Percentiles rank a stretch among this genome's conserved stretches.
phyloP scores from a whole-genome alignment of 2,113 vertebrate species.

The Eupsittula cactorum region DNA sequence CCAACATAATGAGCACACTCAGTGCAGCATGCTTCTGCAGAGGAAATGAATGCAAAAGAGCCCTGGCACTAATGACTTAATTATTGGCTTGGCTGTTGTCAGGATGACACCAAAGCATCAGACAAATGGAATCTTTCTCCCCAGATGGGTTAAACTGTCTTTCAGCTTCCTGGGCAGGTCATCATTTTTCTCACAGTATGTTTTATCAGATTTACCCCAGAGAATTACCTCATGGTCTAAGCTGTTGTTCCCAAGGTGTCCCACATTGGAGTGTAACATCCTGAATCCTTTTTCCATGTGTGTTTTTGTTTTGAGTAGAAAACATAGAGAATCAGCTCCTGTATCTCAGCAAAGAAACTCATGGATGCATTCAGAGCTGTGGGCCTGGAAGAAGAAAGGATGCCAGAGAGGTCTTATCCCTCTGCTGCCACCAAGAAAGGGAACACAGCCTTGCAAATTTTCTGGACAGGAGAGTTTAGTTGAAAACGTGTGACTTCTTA shows the following conservation, averaged over 20 bases:
- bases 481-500: not conserved
- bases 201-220: not conserved
- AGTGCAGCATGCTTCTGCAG: not conserved
- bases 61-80: not conserved
- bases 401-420: not conserved
- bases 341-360: not conserved
- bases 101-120: not conserved
- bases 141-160: not conserved
- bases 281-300: not conserved
- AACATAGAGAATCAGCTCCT: not conserved
- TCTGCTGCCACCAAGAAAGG: not conserved
- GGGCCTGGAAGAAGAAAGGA: not conserved
- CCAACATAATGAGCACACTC: not conserved
- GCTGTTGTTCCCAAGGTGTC: not conserved
- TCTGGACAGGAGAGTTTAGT: not conserved
- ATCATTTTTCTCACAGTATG: not conserved
- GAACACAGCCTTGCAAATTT: not conserved
- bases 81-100: not conserved
- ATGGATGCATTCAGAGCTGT: not conserved
- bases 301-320: not conserved
- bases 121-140: not conserved
- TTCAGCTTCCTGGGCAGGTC: not conserved
- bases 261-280: not conserved
- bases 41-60: not conserved
- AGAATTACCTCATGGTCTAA: not conserved